Conservation (phyloP, 2,888 invertebrate genomes). For the Coleophora flavipennella region DNA sequence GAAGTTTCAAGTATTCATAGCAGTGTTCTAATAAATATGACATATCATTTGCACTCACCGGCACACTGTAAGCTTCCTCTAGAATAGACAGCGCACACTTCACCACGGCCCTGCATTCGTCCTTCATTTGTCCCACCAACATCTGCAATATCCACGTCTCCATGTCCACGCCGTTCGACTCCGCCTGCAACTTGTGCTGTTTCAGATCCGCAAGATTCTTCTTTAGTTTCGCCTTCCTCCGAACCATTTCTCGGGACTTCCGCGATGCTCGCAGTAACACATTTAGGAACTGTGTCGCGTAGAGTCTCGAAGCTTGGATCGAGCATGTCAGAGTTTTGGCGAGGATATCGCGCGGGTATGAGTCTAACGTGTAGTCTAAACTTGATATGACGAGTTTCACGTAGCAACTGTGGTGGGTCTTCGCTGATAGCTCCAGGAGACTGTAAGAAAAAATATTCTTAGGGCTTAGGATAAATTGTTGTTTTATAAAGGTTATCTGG, state of each 20-base stretch:
- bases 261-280: conserved; percentile 84
- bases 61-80: conserved; percentile 94
- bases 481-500: too few relatives aligned
- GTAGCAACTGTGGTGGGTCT: conserved; percentile 91
- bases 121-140: conserved; percentile 87
- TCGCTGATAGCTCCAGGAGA: conserved; percentile 83
- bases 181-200: conserved; percentile 35
- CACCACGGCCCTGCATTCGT: conserved; percentile 85
- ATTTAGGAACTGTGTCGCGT: conserved; percentile 92
- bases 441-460: conserved; percentile 53
- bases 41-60: conserved; percentile 70
- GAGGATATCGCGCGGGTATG: conserved; percentile 78
- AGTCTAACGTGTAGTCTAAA: conserved; percentile 87
- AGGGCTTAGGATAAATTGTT: too few relatives aligned
- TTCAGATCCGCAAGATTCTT: conserved; percentile 42
- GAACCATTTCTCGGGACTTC: conserved; percentile 53
- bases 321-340: conserved; percentile 72
- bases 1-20: too few relatives aligned
- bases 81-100: conserved; percentile 86
- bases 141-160: conserved; percentile 90
- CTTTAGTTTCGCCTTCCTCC: conserved; percentile 55
- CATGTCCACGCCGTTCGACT: conserved; percentile 71
- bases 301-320: conserved; percentile 76
- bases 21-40: too few relatives aligned
- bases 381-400: conserved; percentile 94